Evolutionary conservation across 2,888 invertebrate genomes (phyloP), one percentile per base, ranked within the genome.

Genomic region (Plemyria rubiginata): DNA sequence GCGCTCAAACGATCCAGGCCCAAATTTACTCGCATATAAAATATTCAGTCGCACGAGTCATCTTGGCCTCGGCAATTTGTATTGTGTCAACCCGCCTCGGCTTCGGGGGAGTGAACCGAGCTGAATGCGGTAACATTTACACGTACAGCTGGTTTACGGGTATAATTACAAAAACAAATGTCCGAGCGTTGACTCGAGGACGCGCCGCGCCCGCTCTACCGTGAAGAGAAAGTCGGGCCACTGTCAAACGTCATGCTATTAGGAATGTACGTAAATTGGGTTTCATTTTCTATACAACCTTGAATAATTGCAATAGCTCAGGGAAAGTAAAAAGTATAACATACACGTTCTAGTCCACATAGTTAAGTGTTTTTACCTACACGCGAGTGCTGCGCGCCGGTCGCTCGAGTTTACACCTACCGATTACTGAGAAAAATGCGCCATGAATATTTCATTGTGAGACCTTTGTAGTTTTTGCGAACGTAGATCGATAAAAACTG

Each of bases 191-290:
- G 83, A 80, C 82, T 79, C 74, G 76, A 78, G 79, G 80, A 76
- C 77, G 72, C 68, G 64, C 68, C 74, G 70, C 70, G 76, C 60
- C 73, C 84, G 74, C 70, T 81, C 80, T 79, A 74, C 75, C 88
- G 73, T 86, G 85, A 85, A 81, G 76, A 83, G 90, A 90, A 89
- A 90, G 88, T 88, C 74, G 65, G 61, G 49, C 54, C 61, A 54
- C 54, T 71, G 67, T 66, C 67, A 68, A 71, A 66, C 67, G 72
- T 67, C 75, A 77, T 76, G 71, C 69, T 73, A 78, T 77, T 75
- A 74, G 80, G 80, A 80, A 81, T 79, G 77, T 78, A 81, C 77
- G 80, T 76, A 78, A 82, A 85, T 82, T 74, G 74, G 79, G 77
- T 86, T 85, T 86, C 86, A 73, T 78, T 87, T 87, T 87, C 87